These are phyloP conservation scores for Neodon shergylaensis DNA, from an alignment of 2,113 vertebrate genomes.

Conservation along the genomic window DNA sequence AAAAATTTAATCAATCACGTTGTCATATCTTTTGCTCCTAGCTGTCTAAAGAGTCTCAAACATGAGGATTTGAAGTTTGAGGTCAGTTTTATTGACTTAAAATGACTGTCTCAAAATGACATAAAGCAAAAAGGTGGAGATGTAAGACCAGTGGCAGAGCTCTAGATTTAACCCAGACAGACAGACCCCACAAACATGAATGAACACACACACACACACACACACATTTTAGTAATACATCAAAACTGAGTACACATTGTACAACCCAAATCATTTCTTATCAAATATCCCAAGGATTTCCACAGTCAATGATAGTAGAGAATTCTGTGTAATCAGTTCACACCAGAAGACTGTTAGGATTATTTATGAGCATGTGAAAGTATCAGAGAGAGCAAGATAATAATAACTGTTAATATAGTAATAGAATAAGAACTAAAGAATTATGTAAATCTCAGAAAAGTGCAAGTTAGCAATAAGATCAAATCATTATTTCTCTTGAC, in stretches of 20 bases:
- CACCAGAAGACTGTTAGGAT: background rate
- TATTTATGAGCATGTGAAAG: background rate
- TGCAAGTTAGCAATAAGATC: background rate
- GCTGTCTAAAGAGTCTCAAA: background rate
- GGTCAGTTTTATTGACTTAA: background rate
- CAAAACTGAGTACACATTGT: background rate
- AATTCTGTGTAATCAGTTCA: background rate
- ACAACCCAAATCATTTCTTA: background rate
- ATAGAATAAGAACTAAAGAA: background rate
- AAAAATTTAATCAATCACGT: background rate
- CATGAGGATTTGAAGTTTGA: background rate
- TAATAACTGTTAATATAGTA: background rate
- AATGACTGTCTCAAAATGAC: background rate
- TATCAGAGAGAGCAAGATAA: background rate
- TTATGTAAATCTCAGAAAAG: background rate
- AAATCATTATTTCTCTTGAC: background rate
- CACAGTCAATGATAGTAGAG: background rate
- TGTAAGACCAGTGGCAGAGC: background rate
- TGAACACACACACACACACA: too few relatives aligned
- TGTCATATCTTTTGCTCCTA: background rate
- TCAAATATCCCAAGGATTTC: background rate
- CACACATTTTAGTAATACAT: background rate
- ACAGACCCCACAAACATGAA: background rate
- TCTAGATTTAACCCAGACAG: background rate
- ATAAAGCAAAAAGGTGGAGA: background rate